These are phyloP conservation scores for Lasius platythorax DNA, from an alignment of 2,888 invertebrate species.

Conservation along the genomic window DNA sequence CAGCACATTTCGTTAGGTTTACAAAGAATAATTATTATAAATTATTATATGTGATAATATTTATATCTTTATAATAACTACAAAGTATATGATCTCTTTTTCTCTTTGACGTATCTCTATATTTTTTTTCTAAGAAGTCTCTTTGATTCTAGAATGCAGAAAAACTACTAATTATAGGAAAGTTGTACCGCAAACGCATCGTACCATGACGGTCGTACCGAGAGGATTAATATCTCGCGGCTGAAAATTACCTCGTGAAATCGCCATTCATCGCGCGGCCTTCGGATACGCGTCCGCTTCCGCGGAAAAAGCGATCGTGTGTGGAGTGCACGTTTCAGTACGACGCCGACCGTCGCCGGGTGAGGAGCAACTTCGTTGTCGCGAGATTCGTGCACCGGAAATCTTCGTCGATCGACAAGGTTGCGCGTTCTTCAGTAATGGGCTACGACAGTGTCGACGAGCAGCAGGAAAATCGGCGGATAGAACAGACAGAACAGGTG, in stretches of 20 bases:
- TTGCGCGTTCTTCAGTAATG: constrained; percentile 5
- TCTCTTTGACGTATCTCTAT: background rate
- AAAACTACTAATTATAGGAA: constrained; percentile 29
- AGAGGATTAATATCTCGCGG: constrained; percentile 16
- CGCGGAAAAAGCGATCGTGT: constrained; percentile 60
- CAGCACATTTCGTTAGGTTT: background rate
- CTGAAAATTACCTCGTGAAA: constrained; percentile 9
- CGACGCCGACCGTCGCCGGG: constrained; percentile 53
- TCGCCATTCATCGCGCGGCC: constrained; percentile 48
- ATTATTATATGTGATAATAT: background rate
- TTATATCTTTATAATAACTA: background rate
- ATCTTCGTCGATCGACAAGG: constrained; percentile 12
- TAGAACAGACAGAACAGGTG: background rate
- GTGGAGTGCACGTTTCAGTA: constrained; percentile 60
- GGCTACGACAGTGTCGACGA: background rate
- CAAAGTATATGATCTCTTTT: background rate
- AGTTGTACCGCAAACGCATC: background rate
- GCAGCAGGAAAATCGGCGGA: background rate
- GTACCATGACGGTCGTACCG: constrained; percentile 16
- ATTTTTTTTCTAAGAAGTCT: background rate
- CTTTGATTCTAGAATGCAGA: background rate
- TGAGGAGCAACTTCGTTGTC: constrained; percentile 26
- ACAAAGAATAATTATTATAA: background rate
- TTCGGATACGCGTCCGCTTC: constrained; percentile 60
- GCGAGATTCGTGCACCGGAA: background rate